Conservation (phyloP, 2,797 vertebrate species). For the Pristis pectinata region DNA sequence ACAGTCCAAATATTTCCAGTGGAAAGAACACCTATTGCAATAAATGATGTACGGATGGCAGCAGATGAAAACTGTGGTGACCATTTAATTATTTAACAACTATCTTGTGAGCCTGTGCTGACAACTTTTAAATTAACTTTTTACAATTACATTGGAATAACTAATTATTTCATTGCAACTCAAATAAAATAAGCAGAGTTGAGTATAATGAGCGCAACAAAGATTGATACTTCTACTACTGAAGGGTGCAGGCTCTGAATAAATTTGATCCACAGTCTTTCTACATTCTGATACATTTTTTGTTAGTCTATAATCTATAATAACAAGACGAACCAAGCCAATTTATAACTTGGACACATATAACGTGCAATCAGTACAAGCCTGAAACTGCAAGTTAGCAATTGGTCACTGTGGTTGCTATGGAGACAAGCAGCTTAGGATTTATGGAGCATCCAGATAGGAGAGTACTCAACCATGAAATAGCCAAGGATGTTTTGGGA, state of each 20-base stretch:
- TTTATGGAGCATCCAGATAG: conserved; percentile 38
- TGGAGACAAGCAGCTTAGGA: conserved; percentile 34
- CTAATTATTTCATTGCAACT: conserved; percentile 29
- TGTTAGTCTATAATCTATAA: conserved; percentile 32
- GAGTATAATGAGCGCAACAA: background rate
- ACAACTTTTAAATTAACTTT: conserved; percentile 30
- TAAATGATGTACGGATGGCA: background rate
- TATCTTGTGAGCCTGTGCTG: background rate
- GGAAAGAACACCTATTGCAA: background rate
- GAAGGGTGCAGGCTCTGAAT: background rate
- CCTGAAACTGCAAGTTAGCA: conserved; percentile 35
- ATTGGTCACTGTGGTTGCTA: conserved; percentile 33
- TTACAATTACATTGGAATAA: conserved; percentile 13
- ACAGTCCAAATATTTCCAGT: background rate
- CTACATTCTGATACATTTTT: conserved; percentile 2
- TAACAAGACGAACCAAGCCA: conserved; percentile 16
- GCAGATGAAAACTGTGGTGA: background rate
- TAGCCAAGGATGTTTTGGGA: conserved; percentile 37
- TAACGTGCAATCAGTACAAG: conserved; percentile 35
- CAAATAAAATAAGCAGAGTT: conserved; percentile 20
- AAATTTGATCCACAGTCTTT: background rate
- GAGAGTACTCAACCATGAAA: conserved; percentile 35
- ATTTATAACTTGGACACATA: conserved; percentile 36
- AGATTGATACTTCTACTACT: background rate
- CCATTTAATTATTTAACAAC: background rate